Evolutionary conservation across 2,113 vertebrate genomes (phyloP).

Genomic region (Oreochromis tanganicae): DNA sequence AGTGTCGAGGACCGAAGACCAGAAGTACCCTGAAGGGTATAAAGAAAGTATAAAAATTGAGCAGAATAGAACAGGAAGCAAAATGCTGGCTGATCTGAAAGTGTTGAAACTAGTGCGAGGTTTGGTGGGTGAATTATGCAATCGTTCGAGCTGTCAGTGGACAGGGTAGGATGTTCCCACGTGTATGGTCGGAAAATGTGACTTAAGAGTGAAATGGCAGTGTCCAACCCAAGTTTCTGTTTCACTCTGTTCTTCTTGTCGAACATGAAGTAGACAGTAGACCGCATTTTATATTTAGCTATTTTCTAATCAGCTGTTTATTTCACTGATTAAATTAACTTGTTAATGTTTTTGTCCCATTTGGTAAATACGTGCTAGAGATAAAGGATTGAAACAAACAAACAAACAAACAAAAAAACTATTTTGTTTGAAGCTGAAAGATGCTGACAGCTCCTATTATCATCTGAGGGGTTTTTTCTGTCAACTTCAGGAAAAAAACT

Average conservation of each 20-base stretch:
- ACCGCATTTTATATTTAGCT: not conserved
- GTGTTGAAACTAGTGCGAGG: conserved; percentile 22
- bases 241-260: not conserved
- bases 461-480: fast-evolving
- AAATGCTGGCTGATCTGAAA: not conserved
- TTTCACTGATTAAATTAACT: not conserved
- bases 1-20: not conserved
- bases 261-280: not conserved
- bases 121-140: conserved; percentile 28
- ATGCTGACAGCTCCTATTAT: not conserved
- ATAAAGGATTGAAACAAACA: not conserved
- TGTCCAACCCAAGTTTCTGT: not conserved
- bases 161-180: not conserved
- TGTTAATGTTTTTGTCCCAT: not conserved
- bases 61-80: conserved; percentile 21
- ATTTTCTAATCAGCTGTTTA: not conserved
- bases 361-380: not conserved
- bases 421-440: not conserved
- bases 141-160: conserved; percentile 26
- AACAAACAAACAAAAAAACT: not conserved
- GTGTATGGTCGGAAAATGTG: conserved; percentile 39
- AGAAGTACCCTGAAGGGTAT: not conserved
- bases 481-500: not conserved
- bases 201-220: not conserved
- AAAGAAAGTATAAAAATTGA: not conserved